A percentile compares a stretch with the other conserved stretches of the same genome.
phyloP scores from a whole-genome alignment of 2,113 vertebrate genomes.

The Anarhynchus alexandrinus region DNA sequence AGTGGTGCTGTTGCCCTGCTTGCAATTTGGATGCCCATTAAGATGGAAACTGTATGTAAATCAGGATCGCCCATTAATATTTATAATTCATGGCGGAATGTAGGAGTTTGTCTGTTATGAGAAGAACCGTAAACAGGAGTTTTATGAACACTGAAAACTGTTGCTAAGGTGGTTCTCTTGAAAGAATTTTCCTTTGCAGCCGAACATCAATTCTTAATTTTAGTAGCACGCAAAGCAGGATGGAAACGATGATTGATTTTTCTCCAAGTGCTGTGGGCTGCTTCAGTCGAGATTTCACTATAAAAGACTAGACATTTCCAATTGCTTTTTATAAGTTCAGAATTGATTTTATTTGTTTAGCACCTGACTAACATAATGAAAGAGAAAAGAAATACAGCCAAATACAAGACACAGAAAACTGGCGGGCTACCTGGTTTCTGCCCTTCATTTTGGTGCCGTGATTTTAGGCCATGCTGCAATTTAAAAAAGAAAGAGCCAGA shows the following conservation, averaged over 20 bases:
- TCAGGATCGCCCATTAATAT: slow-evolving; percentile 46
- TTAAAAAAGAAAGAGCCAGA: not conserved
- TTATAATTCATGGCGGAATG: slow-evolving; percentile 58
- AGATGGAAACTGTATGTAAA: slow-evolving; percentile 68
- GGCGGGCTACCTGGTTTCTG: not conserved
- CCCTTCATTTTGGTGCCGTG: not conserved
- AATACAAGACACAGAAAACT: not conserved
- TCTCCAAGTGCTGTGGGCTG: slow-evolving; percentile 59
- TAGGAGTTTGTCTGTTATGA: slow-evolving; percentile 43
- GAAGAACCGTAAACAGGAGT: slow-evolving; percentile 18
- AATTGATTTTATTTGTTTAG: slow-evolving; percentile 73
- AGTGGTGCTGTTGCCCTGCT: slow-evolving; percentile 63
- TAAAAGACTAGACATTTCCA: slow-evolving; percentile 72
- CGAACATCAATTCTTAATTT: slow-evolving; percentile 69
- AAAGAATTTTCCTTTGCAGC: slow-evolving; percentile 65
- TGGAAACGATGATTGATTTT: slow-evolving; percentile 75
- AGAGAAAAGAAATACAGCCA: not conserved
- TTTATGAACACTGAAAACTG: slow-evolving; percentile 53
- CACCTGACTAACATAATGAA: slow-evolving; percentile 43
- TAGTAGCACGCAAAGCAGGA: slow-evolving; percentile 40
- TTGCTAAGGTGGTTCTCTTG: slow-evolving; percentile 55
- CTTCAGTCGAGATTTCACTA: slow-evolving; percentile 60
- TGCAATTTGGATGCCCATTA: slow-evolving; percentile 52
- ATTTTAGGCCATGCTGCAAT: not conserved
- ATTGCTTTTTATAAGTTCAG: slow-evolving; percentile 69